Percentiles rank a stretch among this genome's conserved stretches.
phyloP scores from a whole-genome alignment of 2,113 vertebrate species.

The Tetraodon nigroviridis region DNA sequence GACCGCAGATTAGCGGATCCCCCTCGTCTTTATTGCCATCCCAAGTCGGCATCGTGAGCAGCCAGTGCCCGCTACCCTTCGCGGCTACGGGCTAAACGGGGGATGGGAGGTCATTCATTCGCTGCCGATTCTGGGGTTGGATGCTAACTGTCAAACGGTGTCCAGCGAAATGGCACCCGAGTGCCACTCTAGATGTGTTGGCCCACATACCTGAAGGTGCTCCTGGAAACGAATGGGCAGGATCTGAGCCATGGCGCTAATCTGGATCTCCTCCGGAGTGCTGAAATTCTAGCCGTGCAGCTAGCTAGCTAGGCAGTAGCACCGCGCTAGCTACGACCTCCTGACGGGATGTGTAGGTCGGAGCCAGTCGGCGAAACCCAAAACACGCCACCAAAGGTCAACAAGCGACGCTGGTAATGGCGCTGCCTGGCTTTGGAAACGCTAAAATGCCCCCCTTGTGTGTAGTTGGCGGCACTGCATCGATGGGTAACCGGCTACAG shows the following conservation, averaged over 20 bases:
- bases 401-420: conserved; percentile 1
- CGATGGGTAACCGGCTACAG: conserved; percentile 64
- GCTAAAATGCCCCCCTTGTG: conserved; percentile 25
- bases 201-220: conserved; percentile 81
- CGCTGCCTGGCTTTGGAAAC: conserved; percentile 13
- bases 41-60: background rate
- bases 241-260: conserved; percentile 90
- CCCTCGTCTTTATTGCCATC: background rate
- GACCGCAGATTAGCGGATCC: background rate
- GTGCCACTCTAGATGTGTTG: too few relatives aligned
- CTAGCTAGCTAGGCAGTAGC: conserved; percentile 63
- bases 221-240: conserved; percentile 98
- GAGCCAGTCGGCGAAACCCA: conserved; percentile 48
- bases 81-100: conserved; percentile 51
- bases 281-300: conserved; percentile 59
- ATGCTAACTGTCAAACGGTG: conserved; percentile 45
- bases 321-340: conserved; percentile 74
- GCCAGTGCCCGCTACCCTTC: conserved; percentile 1
- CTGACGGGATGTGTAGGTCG: conserved; percentile 65
- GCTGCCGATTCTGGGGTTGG: conserved; percentile 61
- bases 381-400: conserved; percentile 1
- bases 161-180: background rate
- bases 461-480: conserved; percentile 57
- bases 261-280: conserved; percentile 64
- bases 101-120: conserved; percentile 78